Conservation (phyloP, 2,113 vertebrate species). For the Steatornis caripensis region DNA sequence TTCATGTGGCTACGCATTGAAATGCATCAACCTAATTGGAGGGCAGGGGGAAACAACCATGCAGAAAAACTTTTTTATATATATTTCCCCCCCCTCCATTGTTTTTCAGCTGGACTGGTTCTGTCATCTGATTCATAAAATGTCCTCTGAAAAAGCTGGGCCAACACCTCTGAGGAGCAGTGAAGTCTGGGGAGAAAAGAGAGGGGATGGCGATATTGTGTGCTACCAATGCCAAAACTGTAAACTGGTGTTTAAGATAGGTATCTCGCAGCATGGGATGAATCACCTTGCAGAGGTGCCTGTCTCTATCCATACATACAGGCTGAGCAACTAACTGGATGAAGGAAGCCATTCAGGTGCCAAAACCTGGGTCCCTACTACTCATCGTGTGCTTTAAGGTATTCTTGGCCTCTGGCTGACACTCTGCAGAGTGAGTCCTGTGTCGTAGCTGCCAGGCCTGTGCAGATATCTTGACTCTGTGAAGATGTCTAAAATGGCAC, state of each 20-base stretch:
- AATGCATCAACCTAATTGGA: background rate
- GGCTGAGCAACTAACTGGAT: background rate
- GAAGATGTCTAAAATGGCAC: background rate
- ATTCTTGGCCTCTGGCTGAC: background rate
- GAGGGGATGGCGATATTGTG: background rate
- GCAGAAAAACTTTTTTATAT: background rate
- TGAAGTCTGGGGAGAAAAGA: background rate
- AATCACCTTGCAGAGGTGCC: background rate
- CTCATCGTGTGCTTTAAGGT: background rate
- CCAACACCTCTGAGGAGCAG: background rate
- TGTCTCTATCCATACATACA: background rate
- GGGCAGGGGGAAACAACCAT: background rate
- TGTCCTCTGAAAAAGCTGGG: background rate
- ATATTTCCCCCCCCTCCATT: fast-evolving
- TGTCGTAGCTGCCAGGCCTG: background rate
- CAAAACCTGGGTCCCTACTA: background rate
- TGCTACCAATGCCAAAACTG: background rate
- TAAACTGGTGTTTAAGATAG: background rate
- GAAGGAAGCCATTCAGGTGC: background rate
- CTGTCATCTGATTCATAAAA: background rate
- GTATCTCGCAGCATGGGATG: background rate
- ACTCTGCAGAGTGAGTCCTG: background rate
- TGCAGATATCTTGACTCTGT: background rate
- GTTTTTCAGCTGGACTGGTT: background rate
- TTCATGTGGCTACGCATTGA: background rate